These are phyloP conservation scores for Steinernema hermaphroditum DNA, from an alignment of 2,888 invertebrate species.

Conservation along the genomic window DNA sequence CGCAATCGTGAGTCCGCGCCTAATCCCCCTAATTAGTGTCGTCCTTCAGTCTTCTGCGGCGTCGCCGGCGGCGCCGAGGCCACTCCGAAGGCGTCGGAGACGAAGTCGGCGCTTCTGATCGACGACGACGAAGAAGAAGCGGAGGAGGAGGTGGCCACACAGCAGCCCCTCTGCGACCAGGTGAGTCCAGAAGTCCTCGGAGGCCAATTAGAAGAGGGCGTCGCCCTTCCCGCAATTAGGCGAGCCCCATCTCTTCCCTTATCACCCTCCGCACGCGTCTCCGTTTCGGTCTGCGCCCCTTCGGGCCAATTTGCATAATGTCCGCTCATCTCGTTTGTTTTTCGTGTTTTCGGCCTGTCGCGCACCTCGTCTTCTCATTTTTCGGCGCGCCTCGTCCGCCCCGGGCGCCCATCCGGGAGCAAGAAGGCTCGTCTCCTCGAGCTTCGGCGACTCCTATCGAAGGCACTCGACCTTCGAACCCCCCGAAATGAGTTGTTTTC, in stretches of 20 bases:
- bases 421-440: constrained; percentile 9
- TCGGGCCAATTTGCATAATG: constrained; percentile 29
- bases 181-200: not conserved
- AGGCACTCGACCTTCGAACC: too few species aligned
- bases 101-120: constrained; percentile 22
- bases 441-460: too few species aligned
- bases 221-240: not conserved
- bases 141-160: not conserved
- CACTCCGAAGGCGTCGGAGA: constrained; percentile 7
- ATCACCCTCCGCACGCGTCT: not conserved
- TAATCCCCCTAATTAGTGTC: constrained; percentile 3
- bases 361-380: constrained; percentile 25
- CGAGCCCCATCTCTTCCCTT: not conserved
- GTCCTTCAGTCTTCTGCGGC: constrained; percentile 23
- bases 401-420: not conserved
- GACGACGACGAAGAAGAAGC: not conserved
- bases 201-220: not conserved
- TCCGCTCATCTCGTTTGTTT: constrained; percentile 18
- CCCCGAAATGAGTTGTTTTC: too few species aligned
- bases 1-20: constrained; percentile 13
- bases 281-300: not conserved
- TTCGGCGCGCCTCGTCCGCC: not conserved
- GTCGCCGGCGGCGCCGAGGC: constrained; percentile 13
- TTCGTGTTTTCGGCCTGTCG: constrained; percentile 14
- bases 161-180: constrained; percentile 27